A percentile compares a stretch with the other conserved stretches of the same genome.
These are phyloP conservation scores for Nothocercus julius DNA, from an alignment of 2,113 vertebrate genomes.

Conservation along the genomic window DNA sequence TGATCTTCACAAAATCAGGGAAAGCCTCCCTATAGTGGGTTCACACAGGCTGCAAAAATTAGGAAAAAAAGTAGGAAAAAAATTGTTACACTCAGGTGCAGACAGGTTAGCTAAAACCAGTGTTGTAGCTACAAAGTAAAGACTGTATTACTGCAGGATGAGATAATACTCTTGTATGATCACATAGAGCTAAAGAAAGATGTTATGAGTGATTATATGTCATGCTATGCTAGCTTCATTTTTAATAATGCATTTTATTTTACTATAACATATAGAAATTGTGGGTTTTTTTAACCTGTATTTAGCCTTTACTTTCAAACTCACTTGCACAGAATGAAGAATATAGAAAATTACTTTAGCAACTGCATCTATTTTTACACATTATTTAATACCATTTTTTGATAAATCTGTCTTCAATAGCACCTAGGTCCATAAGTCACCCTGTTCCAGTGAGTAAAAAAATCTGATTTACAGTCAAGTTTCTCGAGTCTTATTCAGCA, in stretches of 20 bases:
- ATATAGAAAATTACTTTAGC: background rate
- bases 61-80: too few species aligned
- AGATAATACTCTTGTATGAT: background rate
- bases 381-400: background rate
- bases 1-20: background rate
- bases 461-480: background rate
- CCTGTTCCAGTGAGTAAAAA: background rate
- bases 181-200: background rate
- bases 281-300: background rate
- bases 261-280: background rate
- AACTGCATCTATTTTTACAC: background rate
- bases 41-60: background rate
- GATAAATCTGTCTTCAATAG: background rate
- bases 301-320: background rate
- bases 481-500: background rate
- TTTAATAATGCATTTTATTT: background rate
- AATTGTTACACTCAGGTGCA: background rate
- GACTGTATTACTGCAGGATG: background rate
- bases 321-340: background rate
- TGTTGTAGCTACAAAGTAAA: background rate
- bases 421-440: background rate
- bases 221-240: background rate
- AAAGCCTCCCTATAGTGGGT: background rate
- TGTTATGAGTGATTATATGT: background rate
- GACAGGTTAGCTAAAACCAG: background rate